Conservation (phyloP, 2,888 invertebrate genomes). For the Uropetala carovei region DNA sequence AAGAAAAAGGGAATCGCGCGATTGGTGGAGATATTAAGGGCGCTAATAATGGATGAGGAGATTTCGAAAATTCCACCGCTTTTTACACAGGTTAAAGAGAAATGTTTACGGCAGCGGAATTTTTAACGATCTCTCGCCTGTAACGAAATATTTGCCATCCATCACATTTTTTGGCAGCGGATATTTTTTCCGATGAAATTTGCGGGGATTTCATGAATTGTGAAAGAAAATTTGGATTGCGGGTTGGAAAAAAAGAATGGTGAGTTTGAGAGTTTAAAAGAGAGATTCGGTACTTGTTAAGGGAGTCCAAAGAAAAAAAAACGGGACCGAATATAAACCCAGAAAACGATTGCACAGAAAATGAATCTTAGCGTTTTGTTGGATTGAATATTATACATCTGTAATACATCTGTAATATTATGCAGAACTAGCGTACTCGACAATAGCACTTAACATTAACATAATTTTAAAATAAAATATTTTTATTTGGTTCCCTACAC, state of each 20-base stretch:
- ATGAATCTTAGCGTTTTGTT: too few species aligned
- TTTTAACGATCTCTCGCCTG: conserved; percentile 36
- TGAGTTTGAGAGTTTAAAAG: not conserved
- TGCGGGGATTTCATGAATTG: not conserved
- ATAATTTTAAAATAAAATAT: too few species aligned
- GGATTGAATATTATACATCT: too few species aligned
- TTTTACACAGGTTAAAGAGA: conserved; percentile 10
- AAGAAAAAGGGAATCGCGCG: conserved; percentile 5
- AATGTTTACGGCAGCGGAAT: not conserved
- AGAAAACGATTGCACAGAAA: too few species aligned
- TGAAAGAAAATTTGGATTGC: not conserved
- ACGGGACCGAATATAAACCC: too few species aligned
- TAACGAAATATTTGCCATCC: not conserved
- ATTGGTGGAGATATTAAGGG: conserved; percentile 40
- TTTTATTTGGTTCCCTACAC: too few species aligned
- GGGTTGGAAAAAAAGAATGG: not conserved
- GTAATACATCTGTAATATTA: too few species aligned
- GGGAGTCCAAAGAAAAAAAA: too few species aligned
- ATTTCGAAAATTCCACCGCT: conserved; percentile 30
- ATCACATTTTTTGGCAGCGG: not conserved
- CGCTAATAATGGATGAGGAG: conserved; percentile 43
- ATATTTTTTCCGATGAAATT: not conserved
- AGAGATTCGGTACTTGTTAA: too few species aligned
- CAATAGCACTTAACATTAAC: too few species aligned
- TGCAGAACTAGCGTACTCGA: too few species aligned